phyloP scores from a whole-genome alignment of 2,888 invertebrate species.

The Ormyrus thymus region DNA sequence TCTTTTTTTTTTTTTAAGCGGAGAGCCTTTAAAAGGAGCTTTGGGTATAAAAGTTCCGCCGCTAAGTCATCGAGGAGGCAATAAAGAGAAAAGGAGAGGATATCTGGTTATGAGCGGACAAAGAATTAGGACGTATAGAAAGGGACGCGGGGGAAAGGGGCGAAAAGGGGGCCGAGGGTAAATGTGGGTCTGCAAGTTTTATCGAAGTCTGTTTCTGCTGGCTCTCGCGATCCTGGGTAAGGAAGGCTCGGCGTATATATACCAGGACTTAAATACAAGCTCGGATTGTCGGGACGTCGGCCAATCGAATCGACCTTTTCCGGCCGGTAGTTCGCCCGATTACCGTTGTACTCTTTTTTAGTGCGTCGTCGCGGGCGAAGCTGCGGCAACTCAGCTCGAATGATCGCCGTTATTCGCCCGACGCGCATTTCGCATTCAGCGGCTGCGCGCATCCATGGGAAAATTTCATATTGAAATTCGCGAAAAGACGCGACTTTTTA shows the following conservation, averaged over 20 bases:
- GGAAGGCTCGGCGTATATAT: conserved; percentile 2
- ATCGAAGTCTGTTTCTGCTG: conserved; percentile 42
- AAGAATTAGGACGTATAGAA: conserved; percentile 35
- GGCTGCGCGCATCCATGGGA: not conserved
- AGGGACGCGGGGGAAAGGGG: conserved; percentile 4
- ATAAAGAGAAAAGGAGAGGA: conserved; percentile 22
- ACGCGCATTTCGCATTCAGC: not conserved
- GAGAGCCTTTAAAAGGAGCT: too few species aligned
- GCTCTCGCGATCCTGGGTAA: not conserved
- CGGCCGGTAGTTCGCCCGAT: not conserved
- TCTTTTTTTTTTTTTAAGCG: too few species aligned
- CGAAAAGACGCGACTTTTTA: conserved; percentile 43
- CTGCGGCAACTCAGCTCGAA: conserved; percentile 2
- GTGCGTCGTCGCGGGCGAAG: not conserved
- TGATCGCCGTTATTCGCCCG: conserved; percentile 33
- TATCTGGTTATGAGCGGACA: conserved; percentile 40
- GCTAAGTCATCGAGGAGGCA: not conserved
- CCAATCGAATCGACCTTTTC: not conserved
- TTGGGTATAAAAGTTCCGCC: not conserved
- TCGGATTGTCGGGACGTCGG: not conserved
- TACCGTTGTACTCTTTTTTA: not conserved
- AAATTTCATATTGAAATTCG: conserved; percentile 38
- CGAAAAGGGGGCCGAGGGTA: not conserved
- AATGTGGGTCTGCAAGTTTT: conserved; percentile 32
- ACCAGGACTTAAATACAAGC: not conserved